A percentile compares a stretch with the other conserved stretches of the same genome.
phyloP scores from a whole-genome alignment of 1,140 invertebrate genomes.

The Eriocheir sinensis region DNA sequence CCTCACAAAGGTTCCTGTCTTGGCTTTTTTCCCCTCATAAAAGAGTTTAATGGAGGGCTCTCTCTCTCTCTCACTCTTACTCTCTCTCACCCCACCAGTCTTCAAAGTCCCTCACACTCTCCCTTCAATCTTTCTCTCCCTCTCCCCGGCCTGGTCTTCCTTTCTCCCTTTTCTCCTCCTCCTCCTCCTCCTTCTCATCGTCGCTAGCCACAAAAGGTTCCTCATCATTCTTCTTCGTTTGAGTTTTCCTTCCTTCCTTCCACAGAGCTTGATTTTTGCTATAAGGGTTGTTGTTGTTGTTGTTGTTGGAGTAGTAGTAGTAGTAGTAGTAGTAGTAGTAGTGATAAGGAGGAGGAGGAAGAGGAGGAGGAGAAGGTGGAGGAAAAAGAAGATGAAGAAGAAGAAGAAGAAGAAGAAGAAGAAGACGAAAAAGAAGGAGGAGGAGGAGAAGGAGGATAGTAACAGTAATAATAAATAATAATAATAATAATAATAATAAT shows the following conservation, averaged over 20 bases:
- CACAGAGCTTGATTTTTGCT: neutral
- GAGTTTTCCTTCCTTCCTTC: neutral
- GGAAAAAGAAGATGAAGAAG: too few relatives aligned
- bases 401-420: too few relatives aligned
- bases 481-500: too few relatives aligned
- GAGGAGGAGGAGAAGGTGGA: too few relatives aligned
- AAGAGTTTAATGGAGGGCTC: conserved; percentile 12
- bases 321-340: neutral
- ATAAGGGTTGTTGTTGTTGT: neutral
- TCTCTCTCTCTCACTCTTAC: neutral
- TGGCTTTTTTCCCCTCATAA: neutral
- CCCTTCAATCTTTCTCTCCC: too few relatives aligned
- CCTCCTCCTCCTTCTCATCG: neutral
- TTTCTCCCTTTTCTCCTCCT: too few relatives aligned
- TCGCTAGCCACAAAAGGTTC: neutral
- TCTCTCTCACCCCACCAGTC: neutral
- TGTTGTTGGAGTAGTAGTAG: neutral
- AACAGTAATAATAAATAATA: too few relatives aligned
- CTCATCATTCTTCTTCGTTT: neutral
- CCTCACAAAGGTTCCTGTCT: neutral
- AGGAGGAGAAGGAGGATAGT: too few relatives aligned
- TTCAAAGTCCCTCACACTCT: neutral
- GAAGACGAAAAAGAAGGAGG: too few relatives aligned
- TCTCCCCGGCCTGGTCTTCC: too few relatives aligned
- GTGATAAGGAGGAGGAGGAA: too few relatives aligned